Percentiles rank a stretch among this genome's conserved stretches.
phyloP scores from a whole-genome alignment of 2,113 vertebrate genomes.

The Corythaeola cristata region DNA sequence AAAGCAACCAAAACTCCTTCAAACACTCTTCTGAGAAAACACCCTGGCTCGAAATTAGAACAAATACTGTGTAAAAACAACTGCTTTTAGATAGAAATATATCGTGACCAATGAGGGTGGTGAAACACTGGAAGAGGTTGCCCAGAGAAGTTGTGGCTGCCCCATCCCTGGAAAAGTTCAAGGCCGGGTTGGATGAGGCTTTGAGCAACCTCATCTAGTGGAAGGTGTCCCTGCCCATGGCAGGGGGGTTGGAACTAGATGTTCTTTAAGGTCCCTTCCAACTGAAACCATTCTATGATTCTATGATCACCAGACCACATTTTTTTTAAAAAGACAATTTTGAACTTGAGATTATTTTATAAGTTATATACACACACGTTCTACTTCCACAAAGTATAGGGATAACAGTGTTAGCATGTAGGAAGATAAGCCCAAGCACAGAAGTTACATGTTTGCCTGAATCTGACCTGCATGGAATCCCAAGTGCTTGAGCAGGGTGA shows the following conservation, averaged over 20 bases:
- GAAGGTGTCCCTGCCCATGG: no score
- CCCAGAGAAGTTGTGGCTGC: no score
- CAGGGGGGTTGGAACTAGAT: no score
- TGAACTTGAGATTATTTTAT: not conserved
- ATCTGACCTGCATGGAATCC: not conserved
- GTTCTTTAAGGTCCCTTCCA: no score
- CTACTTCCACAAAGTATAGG: not conserved
- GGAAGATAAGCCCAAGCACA: not conserved
- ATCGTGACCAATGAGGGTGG: no score
- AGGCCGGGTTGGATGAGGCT: no score
- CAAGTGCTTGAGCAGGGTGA: not conserved
- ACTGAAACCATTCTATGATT: no score
- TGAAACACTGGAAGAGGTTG: no score
- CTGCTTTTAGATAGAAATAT: rapidly evolving
- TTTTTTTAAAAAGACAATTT: not conserved
- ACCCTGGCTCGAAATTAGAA: not conserved
- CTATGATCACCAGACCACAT: rapidly evolving
- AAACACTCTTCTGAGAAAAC: not conserved
- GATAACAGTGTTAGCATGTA: not conserved
- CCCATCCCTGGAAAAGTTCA: no score
- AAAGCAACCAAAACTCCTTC: not conserved
- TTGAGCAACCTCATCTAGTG: no score
- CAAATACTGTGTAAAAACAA: not conserved
- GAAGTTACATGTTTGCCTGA: not conserved
- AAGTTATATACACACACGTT: not conserved